Percentiles rank a stretch among this genome's conserved stretches.
phyloP scores from a whole-genome alignment of 2,888 invertebrate genomes.

The Unio delphinus region DNA sequence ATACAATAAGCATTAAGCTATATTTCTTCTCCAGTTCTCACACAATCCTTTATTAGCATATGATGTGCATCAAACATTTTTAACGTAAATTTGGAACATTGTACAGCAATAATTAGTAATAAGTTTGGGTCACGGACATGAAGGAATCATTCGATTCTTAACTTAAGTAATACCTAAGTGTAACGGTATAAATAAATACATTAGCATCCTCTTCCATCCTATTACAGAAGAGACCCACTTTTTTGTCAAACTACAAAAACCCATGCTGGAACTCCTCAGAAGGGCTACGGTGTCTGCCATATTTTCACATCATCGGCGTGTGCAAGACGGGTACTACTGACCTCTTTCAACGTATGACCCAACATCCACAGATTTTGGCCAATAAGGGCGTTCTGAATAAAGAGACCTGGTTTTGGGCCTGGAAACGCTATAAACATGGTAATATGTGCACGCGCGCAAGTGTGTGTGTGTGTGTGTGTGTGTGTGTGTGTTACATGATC shows the following conservation, averaged over 20 bases:
- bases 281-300: conserved; percentile 46
- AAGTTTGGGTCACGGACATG: too few relatives aligned
- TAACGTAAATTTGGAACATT: too few relatives aligned
- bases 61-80: too few relatives aligned
- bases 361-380: conserved; percentile 41
- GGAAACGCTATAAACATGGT: conserved; percentile 43
- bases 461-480: too few relatives aligned
- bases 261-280: conserved; percentile 45
- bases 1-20: too few relatives aligned
- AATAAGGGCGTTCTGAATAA: conserved; percentile 41
- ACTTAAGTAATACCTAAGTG: too few relatives aligned
- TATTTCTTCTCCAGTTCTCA: too few relatives aligned
- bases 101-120: too few relatives aligned
- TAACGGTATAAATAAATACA: background rate
- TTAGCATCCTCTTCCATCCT: background rate
- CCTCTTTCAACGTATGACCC: conserved; percentile 34
- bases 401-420: conserved; percentile 53
- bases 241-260: conserved; percentile 39
- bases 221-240: conserved; percentile 33
- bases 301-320: conserved; percentile 52
- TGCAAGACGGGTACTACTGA: conserved; percentile 55
- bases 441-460: background rate
- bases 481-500: too few relatives aligned
- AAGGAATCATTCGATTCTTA: too few relatives aligned
- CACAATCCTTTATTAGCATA: too few relatives aligned